A percentile compares a stretch with the other conserved stretches of the same genome.
phyloP scores from a whole-genome alignment of 2,888 invertebrate species.

The Eucriotettix oculatus region DNA sequence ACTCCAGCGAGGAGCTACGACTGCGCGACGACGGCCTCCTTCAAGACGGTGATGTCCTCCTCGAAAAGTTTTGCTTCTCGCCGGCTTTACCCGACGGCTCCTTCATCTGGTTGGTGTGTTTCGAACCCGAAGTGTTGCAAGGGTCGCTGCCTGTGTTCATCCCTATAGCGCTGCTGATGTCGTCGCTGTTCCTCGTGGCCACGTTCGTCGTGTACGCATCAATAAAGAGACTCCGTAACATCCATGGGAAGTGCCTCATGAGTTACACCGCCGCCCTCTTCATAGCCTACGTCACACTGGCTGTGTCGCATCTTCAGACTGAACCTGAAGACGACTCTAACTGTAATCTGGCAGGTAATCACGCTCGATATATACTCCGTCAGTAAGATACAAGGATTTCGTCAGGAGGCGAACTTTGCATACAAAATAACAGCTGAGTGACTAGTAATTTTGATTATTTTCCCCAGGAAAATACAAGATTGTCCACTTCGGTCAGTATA shows the following conservation, averaged over 20 bases:
- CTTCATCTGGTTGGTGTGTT: not conserved
- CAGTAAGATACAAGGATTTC: no score
- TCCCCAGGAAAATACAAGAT: no score
- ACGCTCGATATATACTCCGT: no score
- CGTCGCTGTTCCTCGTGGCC: slow-evolving; percentile 52
- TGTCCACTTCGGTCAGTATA: no score
- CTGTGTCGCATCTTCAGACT: no score
- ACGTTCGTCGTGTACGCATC: slow-evolving; percentile 57
- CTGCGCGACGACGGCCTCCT: not conserved
- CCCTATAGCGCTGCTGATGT: slow-evolving; percentile 42
- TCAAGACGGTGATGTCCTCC: not conserved
- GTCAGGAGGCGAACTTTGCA: no score
- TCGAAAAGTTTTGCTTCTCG: not conserved
- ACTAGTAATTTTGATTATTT: no score
- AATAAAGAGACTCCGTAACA: slow-evolving; percentile 51
- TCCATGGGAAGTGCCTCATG: slow-evolving; percentile 63
- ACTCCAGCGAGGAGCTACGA: not conserved
- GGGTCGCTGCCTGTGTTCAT: not conserved
- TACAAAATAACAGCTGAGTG: no score
- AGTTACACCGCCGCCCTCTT: slow-evolving; percentile 51
- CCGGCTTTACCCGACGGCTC: not conserved
- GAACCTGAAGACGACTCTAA: no score
- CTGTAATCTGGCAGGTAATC: no score
- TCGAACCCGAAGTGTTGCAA: not conserved
- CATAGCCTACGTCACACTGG: slow-evolving; percentile 35